Conservation (phyloP, 2,888 invertebrate species). For the Aphodius sticticus region DNA sequence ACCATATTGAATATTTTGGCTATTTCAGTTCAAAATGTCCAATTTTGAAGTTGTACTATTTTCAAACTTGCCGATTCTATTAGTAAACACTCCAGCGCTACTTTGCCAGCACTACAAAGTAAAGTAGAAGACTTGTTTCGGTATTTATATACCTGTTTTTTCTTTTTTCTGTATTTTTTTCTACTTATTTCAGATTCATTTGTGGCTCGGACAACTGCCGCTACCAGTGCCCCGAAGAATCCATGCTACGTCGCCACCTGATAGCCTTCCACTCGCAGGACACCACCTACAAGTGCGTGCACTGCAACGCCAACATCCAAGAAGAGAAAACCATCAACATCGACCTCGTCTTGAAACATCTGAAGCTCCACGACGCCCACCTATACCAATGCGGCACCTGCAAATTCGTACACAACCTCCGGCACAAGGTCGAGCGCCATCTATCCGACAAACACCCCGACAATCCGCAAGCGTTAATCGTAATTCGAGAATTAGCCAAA, state of each 20-base stretch:
- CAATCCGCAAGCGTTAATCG: conserved; percentile 60
- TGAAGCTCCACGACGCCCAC: conserved; percentile 77
- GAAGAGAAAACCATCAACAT: conserved; percentile 61
- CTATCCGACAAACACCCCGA: conserved; percentile 68
- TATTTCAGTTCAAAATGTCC: too few species aligned
- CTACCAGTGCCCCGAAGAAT: conserved; percentile 76
- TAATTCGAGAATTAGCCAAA: conserved; percentile 59
- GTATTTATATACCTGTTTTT: too few species aligned
- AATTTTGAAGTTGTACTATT: too few species aligned
- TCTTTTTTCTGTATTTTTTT: too few species aligned
- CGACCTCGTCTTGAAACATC: conserved; percentile 73
- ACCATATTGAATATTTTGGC: too few species aligned
- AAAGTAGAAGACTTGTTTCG: too few species aligned
- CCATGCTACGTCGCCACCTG: conserved; percentile 76
- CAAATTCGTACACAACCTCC: conserved; percentile 70
- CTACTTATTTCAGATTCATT: conserved; percentile 63
- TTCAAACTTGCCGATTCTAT: too few species aligned
- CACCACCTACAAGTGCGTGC: conserved; percentile 66
- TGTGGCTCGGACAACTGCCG: conserved; percentile 77
- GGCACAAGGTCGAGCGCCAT: conserved; percentile 72
- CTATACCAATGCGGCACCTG: conserved; percentile 79
- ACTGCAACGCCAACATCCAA: conserved; percentile 70
- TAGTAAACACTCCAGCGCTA: too few species aligned
- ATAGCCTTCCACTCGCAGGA: conserved; percentile 73
- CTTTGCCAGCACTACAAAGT: too few species aligned